These are phyloP conservation scores for Syndactyla subalaris DNA, from an alignment of 2,797 vertebrate genomes.

Conservation along the genomic window DNA sequence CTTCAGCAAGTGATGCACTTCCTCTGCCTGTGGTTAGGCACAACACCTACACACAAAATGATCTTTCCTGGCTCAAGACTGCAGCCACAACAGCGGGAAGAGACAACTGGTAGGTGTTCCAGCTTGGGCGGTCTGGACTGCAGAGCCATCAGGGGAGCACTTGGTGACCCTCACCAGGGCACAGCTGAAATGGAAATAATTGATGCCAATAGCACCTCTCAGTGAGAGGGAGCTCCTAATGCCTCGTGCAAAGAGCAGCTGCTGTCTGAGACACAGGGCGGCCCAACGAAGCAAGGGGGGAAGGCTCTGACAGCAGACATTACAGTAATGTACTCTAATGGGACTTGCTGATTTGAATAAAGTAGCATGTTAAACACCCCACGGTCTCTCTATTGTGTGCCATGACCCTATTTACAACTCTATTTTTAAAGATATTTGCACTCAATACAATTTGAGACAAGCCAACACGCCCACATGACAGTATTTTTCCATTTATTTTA, in stretches of 20 bases:
- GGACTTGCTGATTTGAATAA: constrained; percentile 58
- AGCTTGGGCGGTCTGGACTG: background rate
- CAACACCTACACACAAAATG: background rate
- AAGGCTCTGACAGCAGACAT: constrained; percentile 34
- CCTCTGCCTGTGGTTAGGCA: background rate
- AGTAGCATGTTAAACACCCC: constrained; percentile 31
- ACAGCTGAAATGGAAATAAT: constrained; percentile 61
- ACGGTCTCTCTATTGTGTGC: background rate
- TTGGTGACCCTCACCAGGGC: background rate
- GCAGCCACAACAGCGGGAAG: background rate
- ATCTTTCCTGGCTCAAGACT: background rate
- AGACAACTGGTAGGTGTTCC: background rate
- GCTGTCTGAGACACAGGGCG: background rate
- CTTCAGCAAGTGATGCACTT: background rate
- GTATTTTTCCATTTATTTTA: constrained; percentile 49
- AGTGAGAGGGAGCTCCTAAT: background rate
- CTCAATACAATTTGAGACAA: constrained; percentile 6
- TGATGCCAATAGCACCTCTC: constrained; percentile 4
- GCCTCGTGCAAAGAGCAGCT: constrained; percentile 21
- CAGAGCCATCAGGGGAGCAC: background rate
- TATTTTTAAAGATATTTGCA: constrained; percentile 2
- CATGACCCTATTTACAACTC: constrained; percentile 35
- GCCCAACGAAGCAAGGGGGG: background rate
- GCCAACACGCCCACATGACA: background rate
- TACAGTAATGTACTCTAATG: constrained; percentile 40